Evolutionary conservation across 92 coral and sea anemone genomes (phyloP), one percentile per base, ranked within the genome.

Genomic region (Plumapathes pennacea): DNA sequence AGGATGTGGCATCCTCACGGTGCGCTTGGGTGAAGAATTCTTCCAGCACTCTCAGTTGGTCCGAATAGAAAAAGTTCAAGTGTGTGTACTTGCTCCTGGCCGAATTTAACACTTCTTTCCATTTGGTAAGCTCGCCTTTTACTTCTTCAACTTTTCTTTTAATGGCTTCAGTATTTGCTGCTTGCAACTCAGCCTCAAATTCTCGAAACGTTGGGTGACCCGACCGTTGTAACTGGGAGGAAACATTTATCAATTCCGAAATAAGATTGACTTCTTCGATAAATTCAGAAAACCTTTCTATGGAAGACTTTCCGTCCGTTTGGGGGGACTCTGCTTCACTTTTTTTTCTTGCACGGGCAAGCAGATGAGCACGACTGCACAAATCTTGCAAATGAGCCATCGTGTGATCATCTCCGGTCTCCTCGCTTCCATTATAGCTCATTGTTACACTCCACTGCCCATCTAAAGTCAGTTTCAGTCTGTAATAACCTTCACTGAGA

Each of bases 311-410:
- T 32, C 41, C 60, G 29, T 65, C 50, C 59, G 45, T 12, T 47
- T 78, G 8, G 10, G 42, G 38, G 2, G 42, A 36, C 4, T 38
- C 84, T 6, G 71, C 42, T 7, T 46, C 71, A 28, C 49, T 58
- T 30, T 71, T 84, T 20, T 70, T 72, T 33, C 61, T 72, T 31
- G 85, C 50, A 49, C 63, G 71, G 33, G 72, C 85, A 12, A 84
- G 54, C 9, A 84, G 71, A 12, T 71, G 74, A 4, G 90, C 82
- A 3, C 90, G 82, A 67, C 90, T 84, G 37, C 84, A 70, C 25
- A 84, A 66, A 51, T 84, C 90, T 46, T 67, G 90, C 9, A 84
- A 52, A 13, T 77, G 77, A 36, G 71, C 29, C 76, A 67, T 31
- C 24, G 28, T 50, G 71, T 68, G 26, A 0, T 8, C 26, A 4